These are phyloP conservation scores for Cheilosia impressa DNA, from an alignment of 2,888 invertebrate genomes.

Conservation along the genomic window DNA sequence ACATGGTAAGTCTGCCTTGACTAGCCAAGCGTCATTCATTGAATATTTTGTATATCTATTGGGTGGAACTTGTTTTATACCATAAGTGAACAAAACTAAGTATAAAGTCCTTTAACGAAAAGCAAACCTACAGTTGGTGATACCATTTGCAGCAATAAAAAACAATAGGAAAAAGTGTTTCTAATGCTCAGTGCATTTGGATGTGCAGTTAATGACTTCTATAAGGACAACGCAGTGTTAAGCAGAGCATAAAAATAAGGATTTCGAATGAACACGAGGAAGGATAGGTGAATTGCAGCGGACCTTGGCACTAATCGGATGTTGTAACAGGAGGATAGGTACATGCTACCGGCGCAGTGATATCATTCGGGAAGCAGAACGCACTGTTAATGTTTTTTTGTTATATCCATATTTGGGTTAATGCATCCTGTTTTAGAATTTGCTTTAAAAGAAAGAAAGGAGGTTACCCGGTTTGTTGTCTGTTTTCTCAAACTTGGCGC, in stretches of 20 bases:
- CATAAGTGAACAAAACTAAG: too few relatives aligned
- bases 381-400: neutral
- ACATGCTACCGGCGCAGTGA: neutral
- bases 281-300: neutral
- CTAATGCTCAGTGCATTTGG: slow-evolving; percentile 10
- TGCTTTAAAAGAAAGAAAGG: neutral
- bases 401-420: slow-evolving; percentile 25
- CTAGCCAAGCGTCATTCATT: neutral
- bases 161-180: slow-evolving; percentile 2
- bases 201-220: slow-evolving; percentile 27
- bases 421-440: slow-evolving; percentile 26
- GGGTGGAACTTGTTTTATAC: too few relatives aligned
- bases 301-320: slow-evolving; percentile 47
- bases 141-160: neutral
- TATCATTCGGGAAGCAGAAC: neutral
- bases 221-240: slow-evolving; percentile 49
- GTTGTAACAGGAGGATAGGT: neutral
- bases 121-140: too few relatives aligned
- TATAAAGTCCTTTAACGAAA: too few relatives aligned
- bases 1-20: slow-evolving; percentile 22
- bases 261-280: slow-evolving; percentile 7
- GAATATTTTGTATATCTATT: neutral
- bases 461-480: slow-evolving; percentile 24
- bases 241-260: slow-evolving; percentile 64
- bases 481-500: neutral